Percentiles rank a stretch among this genome's conserved stretches.
phyloP scores from a whole-genome alignment of 92 coral and sea anemone genomes.

The Bergia puertoricense region DNA sequence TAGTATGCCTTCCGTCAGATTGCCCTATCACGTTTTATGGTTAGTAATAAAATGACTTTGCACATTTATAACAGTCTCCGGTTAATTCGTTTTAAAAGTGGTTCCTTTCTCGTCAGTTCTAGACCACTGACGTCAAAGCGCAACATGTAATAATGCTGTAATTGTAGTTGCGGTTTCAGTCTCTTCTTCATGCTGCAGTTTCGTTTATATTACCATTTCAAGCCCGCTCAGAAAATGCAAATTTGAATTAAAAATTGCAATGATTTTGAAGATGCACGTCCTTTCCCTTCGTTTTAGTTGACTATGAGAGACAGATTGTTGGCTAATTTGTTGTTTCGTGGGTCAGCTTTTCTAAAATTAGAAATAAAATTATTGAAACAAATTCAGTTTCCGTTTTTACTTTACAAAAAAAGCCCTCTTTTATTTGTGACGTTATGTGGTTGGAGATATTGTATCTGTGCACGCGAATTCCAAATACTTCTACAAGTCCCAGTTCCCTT shows the following conservation, averaged over 20 bases:
- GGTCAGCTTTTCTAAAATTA: no score
- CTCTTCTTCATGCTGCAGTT: background rate
- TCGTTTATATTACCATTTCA: background rate
- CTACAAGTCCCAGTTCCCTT: background rate
- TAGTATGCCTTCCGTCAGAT: no score
- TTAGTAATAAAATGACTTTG: no score
- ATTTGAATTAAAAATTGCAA: background rate
- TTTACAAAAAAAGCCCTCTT: background rate
- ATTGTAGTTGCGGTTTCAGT: background rate
- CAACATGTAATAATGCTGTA: background rate
- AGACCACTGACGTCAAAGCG: background rate
- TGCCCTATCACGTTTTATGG: no score
- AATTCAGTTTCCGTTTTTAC: slow-evolving; percentile 7
- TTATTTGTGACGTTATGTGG: background rate
- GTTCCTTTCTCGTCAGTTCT: background rate
- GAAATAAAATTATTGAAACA: background rate
- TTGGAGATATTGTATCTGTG: background rate
- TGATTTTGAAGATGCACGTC: no score
- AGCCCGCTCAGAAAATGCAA: background rate
- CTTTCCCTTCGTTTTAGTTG: no score
- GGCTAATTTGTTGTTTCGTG: background rate
- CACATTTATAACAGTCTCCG: no score
- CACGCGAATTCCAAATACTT: slow-evolving; percentile 7
- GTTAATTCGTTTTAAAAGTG: no score
- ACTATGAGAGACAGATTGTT: no score